Evolutionary conservation across 2,797 vertebrate genomes (phyloP).

Genomic region (Hydrophis major): DNA sequence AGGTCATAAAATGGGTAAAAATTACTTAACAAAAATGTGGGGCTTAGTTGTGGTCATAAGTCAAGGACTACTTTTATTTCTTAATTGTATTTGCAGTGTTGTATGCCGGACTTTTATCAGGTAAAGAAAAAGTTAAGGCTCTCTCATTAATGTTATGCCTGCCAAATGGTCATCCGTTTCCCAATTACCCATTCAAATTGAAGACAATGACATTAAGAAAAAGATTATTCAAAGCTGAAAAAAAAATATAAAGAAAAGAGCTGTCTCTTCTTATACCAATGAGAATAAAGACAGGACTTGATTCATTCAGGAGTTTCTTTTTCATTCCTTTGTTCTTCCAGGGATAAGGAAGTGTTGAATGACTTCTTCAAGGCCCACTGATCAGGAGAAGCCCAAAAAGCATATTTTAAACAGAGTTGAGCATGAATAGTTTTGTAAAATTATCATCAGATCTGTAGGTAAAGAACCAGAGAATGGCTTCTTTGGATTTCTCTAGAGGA

Average conservation of each 20-base stretch:
- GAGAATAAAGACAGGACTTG: not conserved
- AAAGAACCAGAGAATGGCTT: not conserved
- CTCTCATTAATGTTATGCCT: not conserved
- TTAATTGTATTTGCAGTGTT: not conserved
- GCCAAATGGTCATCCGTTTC: not conserved
- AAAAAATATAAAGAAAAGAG: not conserved
- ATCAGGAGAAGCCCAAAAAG: not conserved
- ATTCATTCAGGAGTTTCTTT: not conserved
- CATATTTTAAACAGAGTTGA: not conserved
- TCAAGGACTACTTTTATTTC: not conserved
- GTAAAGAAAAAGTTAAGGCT: not conserved
- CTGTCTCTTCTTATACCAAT: not conserved
- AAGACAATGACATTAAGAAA: not conserved
- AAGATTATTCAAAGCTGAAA: not conserved
- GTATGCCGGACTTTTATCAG: not conserved
- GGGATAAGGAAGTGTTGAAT: not conserved
- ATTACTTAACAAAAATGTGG: too few species aligned
- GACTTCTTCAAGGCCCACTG: not conserved
- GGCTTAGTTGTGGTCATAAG: too few species aligned
- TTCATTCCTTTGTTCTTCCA: not conserved
- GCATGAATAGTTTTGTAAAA: not conserved
- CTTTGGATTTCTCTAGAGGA: not conserved
- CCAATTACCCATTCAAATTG: not conserved
- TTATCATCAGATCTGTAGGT: not conserved
- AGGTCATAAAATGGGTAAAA: too few species aligned